Conservation (phyloP, 2,888 invertebrate genomes). For the Gryllus longicercus region DNA sequence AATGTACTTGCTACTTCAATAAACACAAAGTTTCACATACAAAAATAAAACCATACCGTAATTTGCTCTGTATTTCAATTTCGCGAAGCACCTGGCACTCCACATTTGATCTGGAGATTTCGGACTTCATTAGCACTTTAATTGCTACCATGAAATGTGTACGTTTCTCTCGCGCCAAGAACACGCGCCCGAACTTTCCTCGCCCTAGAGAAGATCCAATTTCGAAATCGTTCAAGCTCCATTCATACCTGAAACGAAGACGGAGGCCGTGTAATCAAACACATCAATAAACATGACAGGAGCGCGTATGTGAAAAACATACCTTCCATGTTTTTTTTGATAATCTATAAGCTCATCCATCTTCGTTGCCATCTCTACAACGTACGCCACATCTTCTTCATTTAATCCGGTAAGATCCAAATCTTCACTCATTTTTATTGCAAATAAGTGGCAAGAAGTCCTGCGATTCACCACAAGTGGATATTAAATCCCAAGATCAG, state of each 20-base stretch:
- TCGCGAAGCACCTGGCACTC: slow-evolving; percentile 85
- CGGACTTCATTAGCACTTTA: slow-evolving; percentile 78
- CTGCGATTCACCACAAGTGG: too few species aligned
- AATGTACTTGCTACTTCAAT: too few species aligned
- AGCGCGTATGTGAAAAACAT: background rate
- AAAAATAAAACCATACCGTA: slow-evolving; percentile 51
- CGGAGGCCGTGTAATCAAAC: background rate
- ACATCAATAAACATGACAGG: background rate
- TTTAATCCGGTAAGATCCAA: too few species aligned
- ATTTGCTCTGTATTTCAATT: slow-evolving; percentile 86
- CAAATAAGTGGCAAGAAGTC: too few species aligned
- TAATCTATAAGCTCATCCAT: background rate
- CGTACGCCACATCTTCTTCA: background rate
- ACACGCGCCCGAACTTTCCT: slow-evolving; percentile 92
- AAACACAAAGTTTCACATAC: too few species aligned
- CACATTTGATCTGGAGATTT: slow-evolving; percentile 67
- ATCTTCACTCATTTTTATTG: too few species aligned
- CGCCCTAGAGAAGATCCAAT: slow-evolving; percentile 81
- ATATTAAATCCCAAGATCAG: too few species aligned
- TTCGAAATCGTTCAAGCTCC: slow-evolving; percentile 79
- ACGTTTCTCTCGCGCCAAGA: slow-evolving; percentile 77
- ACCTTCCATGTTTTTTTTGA: background rate
- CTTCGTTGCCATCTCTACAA: background rate
- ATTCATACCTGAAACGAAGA: slow-evolving; percentile 56
- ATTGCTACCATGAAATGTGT: slow-evolving; percentile 73